These are phyloP conservation scores for Pollenia labialis DNA, from an alignment of 2,888 invertebrate species.

Conservation along the genomic window DNA sequence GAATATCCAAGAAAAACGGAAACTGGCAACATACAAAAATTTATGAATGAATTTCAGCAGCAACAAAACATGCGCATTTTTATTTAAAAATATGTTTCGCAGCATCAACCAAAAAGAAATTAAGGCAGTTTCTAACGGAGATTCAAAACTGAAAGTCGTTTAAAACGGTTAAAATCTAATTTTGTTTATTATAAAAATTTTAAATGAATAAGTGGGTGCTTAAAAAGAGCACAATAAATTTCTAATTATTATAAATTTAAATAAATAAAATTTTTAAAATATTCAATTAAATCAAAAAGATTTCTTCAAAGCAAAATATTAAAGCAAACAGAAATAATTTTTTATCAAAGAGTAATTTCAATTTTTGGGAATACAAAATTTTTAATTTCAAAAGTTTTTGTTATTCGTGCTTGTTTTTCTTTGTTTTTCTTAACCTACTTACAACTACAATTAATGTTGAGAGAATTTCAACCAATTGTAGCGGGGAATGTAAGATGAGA, in stretches of 20 bases:
- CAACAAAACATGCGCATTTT: constrained; percentile 67
- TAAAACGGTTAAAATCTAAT: neutral
- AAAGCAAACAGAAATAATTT: neutral
- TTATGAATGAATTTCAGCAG: constrained; percentile 67
- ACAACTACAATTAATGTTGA: too few relatives aligned
- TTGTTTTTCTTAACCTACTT: too few relatives aligned
- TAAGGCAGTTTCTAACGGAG: constrained; percentile 34
- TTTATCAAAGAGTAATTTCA: too few relatives aligned
- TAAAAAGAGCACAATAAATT: neutral
- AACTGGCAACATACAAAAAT: neutral
- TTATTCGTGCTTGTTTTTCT: too few relatives aligned
- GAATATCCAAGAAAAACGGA: neutral
- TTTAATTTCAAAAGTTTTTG: too few relatives aligned
- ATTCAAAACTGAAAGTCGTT: neutral
- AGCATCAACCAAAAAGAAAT: constrained; percentile 50
- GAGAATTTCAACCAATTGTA: too few relatives aligned
- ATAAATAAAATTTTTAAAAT: neutral
- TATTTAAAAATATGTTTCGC: neutral
- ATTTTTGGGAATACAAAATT: too few relatives aligned
- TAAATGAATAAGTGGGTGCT: neutral
- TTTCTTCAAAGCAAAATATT: neutral
- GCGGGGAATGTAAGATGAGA: too few relatives aligned
- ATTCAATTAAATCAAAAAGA: neutral
- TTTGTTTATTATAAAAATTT: neutral
- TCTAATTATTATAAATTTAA: too few relatives aligned